A percentile compares a stretch with the other conserved stretches of the same genome.
Evolutionary conservation across 2,797 vertebrate species (phyloP).

Genomic region (Cuculus canorus): DNA sequence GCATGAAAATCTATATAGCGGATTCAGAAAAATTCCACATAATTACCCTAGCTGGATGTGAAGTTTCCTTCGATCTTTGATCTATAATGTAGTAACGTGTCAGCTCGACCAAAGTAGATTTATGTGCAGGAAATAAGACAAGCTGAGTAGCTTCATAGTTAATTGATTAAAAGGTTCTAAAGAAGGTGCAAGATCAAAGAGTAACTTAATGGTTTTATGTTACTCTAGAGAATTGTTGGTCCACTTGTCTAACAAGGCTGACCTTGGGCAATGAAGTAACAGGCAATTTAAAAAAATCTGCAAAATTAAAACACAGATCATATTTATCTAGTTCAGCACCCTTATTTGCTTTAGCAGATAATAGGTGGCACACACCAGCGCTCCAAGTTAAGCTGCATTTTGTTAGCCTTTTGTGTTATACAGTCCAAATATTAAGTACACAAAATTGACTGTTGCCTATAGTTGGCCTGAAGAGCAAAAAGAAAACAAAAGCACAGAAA

Average conservation of each 20-base stretch:
- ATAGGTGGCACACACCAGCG: neutral
- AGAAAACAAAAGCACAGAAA: neutral
- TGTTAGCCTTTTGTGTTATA: neutral
- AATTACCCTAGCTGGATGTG: slow-evolving; percentile 70
- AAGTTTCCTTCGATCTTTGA: slow-evolving; percentile 78
- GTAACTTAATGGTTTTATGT: slow-evolving; percentile 76
- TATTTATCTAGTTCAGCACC: slow-evolving; percentile 63
- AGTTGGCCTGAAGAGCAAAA: neutral
- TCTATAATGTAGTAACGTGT: slow-evolving; percentile 78
- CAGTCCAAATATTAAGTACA: neutral
- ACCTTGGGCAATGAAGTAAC: slow-evolving; percentile 75
- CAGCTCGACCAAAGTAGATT: slow-evolving; percentile 78
- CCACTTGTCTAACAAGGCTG: slow-evolving; percentile 71
- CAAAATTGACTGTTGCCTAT: slow-evolving; percentile 17
- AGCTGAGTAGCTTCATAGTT: slow-evolving; percentile 82
- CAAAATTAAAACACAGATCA: slow-evolving; percentile 45
- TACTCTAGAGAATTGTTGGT: slow-evolving; percentile 73
- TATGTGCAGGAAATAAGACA: slow-evolving; percentile 76
- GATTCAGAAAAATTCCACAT: slow-evolving; percentile 55
- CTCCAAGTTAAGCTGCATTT: slow-evolving; percentile 42
- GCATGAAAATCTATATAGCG: slow-evolving; percentile 52
- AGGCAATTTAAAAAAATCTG: slow-evolving; percentile 62
- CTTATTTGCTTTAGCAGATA: slow-evolving; percentile 19
- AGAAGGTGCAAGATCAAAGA: slow-evolving; percentile 85
- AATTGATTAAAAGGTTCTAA: slow-evolving; percentile 85